phyloP scores from a whole-genome alignment of 2,888 invertebrate genomes.

The Tuberolachnus salignus region DNA sequence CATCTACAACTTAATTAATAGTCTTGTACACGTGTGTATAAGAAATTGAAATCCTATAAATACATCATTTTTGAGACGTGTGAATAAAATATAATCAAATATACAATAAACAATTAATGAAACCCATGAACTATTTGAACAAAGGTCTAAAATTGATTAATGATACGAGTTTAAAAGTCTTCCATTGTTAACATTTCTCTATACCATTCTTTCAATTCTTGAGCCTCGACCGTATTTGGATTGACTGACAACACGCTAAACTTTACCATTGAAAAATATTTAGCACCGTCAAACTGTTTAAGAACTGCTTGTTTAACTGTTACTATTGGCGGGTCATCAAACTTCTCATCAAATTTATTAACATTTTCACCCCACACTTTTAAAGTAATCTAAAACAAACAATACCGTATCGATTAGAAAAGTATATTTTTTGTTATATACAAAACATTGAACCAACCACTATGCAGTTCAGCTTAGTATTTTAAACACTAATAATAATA shows the following conservation, averaged over 20 bases:
- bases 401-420: not conserved
- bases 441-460: no score
- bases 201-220: conserved; percentile 39
- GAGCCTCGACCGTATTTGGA: conserved; percentile 8
- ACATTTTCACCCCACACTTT: conserved; percentile 48
- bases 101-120: not conserved
- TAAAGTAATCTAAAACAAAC: conserved; percentile 31
- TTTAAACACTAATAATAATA: no score
- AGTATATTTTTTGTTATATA: not conserved
- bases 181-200: not conserved
- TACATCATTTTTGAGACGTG: no score
- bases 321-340: conserved; percentile 17
- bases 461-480: no score
- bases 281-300: conserved; percentile 27
- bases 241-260: conserved; percentile 14
- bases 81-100: no score
- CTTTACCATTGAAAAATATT: conserved; percentile 35
- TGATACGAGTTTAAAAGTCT: not conserved
- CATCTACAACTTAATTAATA: no score
- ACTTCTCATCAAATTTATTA: conserved; percentile 6
- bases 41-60: no score
- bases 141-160: not conserved
- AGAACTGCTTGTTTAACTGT: conserved; percentile 32
- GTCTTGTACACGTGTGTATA: no score
- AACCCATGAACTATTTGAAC: not conserved